A percentile compares a stretch with the other conserved stretches of the same genome.
Conservation (phyloP, 2,113 vertebrate genomes). For the Trogon melanurus region DNA sequence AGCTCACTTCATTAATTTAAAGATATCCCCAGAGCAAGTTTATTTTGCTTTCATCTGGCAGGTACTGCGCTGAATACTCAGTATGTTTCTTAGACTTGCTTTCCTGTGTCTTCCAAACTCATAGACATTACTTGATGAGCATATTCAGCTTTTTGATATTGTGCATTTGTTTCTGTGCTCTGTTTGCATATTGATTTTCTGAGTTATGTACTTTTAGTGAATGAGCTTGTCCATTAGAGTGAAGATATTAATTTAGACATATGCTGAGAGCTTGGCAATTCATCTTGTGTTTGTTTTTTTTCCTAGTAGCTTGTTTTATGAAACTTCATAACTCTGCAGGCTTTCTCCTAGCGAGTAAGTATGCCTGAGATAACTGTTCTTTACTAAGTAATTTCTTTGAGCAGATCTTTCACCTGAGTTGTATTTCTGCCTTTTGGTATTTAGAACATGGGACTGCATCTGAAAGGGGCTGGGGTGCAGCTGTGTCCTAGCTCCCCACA, state of each 20-base stretch:
- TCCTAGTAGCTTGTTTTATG: background rate
- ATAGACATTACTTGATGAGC: background rate
- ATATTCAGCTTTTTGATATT: background rate
- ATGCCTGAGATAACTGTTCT: background rate
- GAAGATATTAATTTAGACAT: background rate
- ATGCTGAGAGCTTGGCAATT: background rate
- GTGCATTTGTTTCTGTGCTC: background rate
- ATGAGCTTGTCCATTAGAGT: background rate
- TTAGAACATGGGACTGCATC: background rate
- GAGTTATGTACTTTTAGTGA: background rate
- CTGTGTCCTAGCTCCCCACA: background rate
- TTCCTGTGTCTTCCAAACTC: background rate
- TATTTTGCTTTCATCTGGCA: background rate
- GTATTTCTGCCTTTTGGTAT: background rate
- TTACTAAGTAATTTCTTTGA: no score
- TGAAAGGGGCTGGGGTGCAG: accelerated
- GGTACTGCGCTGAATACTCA: background rate
- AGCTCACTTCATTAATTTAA: background rate
- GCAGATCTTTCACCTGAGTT: background rate
- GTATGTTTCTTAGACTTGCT: background rate
- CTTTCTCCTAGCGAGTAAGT: background rate
- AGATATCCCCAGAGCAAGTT: background rate
- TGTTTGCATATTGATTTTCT: background rate
- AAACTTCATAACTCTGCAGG: background rate
- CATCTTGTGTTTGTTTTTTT: background rate